These are phyloP conservation scores for Papilio protenor DNA, from an alignment of 2,888 invertebrate genomes.

Conservation along the genomic window DNA sequence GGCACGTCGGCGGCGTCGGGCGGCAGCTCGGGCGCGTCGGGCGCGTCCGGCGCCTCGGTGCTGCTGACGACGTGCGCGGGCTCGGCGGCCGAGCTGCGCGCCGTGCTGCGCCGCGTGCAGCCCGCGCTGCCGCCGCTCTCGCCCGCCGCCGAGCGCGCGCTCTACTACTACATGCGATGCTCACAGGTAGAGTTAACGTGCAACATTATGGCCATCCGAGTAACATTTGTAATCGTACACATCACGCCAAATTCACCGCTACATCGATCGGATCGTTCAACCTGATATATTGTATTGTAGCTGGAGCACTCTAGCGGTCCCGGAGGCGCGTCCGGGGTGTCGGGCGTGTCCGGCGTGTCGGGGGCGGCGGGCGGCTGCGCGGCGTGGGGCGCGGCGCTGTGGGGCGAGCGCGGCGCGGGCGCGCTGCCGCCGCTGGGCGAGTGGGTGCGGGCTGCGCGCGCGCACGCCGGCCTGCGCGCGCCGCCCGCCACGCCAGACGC, in stretches of 20 bases:
- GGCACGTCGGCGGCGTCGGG: constrained; percentile 48
- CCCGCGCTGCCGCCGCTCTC: constrained; percentile 84
- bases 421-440: constrained; percentile 95
- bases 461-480: constrained; percentile 92
- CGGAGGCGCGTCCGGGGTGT: constrained; percentile 59
- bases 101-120: constrained; percentile 87
- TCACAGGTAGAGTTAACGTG: constrained; percentile 85
- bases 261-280: background rate
- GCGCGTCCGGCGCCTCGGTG: constrained; percentile 68
- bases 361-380: constrained; percentile 86
- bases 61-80: constrained; percentile 95
- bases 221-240: too few relatives aligned
- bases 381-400: constrained; percentile 82
- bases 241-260: too few relatives aligned
- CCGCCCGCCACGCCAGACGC: constrained; percentile 92
- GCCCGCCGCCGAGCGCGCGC: constrained; percentile 89
- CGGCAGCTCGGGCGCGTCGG: constrained; percentile 60
- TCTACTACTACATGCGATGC: constrained; percentile 97
- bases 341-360: constrained; percentile 84
- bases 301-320: constrained; percentile 84
- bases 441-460: constrained; percentile 93
- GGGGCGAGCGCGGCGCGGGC: constrained; percentile 94
- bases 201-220: too few relatives aligned
- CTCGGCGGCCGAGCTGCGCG: constrained; percentile 90
- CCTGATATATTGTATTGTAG: constrained; percentile 58